phyloP scores from a whole-genome alignment of 2,888 invertebrate genomes.

The Chymomyza amoena region DNA sequence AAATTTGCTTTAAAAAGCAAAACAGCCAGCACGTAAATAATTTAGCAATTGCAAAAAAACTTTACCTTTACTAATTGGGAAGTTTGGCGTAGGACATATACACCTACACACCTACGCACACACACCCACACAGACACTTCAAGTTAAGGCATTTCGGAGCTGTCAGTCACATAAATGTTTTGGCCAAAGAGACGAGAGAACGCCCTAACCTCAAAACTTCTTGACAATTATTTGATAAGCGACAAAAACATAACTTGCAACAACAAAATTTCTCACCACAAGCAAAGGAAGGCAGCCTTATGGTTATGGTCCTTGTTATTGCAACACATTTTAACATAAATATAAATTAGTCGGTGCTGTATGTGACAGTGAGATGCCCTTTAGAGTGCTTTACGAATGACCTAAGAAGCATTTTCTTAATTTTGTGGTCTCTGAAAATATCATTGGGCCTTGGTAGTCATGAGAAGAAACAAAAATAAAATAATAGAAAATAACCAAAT shows the following conservation, averaged over 20 bases:
- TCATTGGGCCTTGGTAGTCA: no score
- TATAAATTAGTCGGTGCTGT: no score
- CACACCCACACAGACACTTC: neutral
- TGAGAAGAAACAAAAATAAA: no score
- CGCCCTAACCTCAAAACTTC: slow-evolving; percentile 25
- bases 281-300: neutral
- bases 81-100: neutral
- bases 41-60: neutral
- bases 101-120: neutral
- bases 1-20: neutral
- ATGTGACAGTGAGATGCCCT: no score
- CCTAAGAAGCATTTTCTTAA: no score
- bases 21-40: neutral
- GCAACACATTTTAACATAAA: neutral
- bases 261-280: neutral
- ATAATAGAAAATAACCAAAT: no score
- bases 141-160: neutral
- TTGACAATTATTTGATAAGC: slow-evolving; percentile 38
- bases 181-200: neutral
- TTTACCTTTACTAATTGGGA: neutral
- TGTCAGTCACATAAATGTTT: neutral
- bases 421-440: no score
- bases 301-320: neutral
- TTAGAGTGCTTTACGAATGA: no score
- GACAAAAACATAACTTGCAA: slow-evolving; percentile 1